phyloP scores from a whole-genome alignment of 2,113 vertebrate genomes.

The Leptocoma aspasia region DNA sequence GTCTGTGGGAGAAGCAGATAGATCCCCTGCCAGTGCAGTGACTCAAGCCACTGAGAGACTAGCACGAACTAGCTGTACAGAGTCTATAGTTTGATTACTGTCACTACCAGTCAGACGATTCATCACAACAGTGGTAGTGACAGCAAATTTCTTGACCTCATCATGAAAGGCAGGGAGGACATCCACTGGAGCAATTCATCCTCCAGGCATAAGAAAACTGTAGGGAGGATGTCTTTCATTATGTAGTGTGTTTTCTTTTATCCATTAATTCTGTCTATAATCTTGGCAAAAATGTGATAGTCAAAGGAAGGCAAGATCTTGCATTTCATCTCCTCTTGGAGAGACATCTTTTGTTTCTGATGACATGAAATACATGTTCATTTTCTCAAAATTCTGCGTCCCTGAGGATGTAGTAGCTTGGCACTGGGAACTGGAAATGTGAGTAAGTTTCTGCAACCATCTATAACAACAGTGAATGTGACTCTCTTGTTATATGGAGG shows the following conservation, averaged over 20 bases:
- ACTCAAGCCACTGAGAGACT: constrained; percentile 28
- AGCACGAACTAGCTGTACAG: neutral
- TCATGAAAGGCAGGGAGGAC: constrained; percentile 55
- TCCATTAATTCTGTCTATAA: constrained; percentile 31
- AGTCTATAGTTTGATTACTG: constrained; percentile 56
- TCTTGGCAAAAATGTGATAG: constrained; percentile 34
- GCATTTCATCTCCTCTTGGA: neutral
- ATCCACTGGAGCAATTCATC: constrained; percentile 55
- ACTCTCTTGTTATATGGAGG: neutral
- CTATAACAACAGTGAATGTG: neutral
- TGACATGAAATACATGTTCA: neutral
- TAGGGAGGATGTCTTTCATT: constrained; percentile 47
- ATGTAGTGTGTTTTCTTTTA: constrained; percentile 31
- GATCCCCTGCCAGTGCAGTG: constrained; percentile 23
- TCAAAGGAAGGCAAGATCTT: neutral
- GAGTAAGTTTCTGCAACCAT: neutral
- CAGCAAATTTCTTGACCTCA: constrained; percentile 70
- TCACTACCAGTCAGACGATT: constrained; percentile 56
- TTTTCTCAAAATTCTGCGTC: neutral
- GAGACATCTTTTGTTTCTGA: constrained; percentile 16
- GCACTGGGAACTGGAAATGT: neutral
- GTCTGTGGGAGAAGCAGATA: constrained; percentile 6
- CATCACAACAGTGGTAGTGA: constrained; percentile 66
- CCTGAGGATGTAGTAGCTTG: neutral
- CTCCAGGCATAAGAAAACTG: constrained; percentile 55